phyloP scores from a whole-genome alignment of 2,113 vertebrate genomes.

The Salminus brasiliensis region DNA sequence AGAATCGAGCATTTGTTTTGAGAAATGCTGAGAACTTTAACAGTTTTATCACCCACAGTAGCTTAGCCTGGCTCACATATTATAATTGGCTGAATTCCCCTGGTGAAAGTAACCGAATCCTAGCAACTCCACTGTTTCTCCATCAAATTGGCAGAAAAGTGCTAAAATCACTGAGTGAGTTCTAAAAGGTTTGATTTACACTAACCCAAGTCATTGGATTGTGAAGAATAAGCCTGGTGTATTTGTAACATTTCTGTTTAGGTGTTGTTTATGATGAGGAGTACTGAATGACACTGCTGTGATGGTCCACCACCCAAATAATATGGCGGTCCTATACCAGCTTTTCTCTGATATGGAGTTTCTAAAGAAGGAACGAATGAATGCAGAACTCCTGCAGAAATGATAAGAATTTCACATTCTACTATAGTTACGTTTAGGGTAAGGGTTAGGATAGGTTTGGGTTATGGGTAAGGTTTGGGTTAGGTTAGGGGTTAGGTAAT shows the following conservation, averaged over 20 bases:
- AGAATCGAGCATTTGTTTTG: neutral
- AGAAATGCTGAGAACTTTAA: neutral
- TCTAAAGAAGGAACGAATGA: too few relatives aligned
- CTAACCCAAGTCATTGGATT: neutral
- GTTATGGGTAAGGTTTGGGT: too few relatives aligned
- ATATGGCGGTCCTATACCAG: too few relatives aligned
- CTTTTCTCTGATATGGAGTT: too few relatives aligned
- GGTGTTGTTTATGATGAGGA: neutral
- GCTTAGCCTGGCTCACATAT: neutral
- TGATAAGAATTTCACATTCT: too few relatives aligned
- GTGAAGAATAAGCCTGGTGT: neutral
- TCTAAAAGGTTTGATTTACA: neutral
- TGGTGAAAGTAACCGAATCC: neutral
- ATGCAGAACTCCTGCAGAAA: too few relatives aligned
- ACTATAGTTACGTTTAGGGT: too few relatives aligned
- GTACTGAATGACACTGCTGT: too few relatives aligned
- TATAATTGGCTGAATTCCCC: neutral
- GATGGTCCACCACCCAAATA: too few relatives aligned
- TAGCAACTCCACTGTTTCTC: neutral
- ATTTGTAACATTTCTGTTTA: neutral
- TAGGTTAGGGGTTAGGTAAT: too few relatives aligned
- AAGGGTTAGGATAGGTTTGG: too few relatives aligned
- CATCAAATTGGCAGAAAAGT: neutral
- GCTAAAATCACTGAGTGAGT: neutral
- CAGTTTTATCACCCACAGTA: neutral